Base-by-base conservation (phyloP, 2,797 vertebrate genomes). In the Aeoliscus strigatus region DNA sequence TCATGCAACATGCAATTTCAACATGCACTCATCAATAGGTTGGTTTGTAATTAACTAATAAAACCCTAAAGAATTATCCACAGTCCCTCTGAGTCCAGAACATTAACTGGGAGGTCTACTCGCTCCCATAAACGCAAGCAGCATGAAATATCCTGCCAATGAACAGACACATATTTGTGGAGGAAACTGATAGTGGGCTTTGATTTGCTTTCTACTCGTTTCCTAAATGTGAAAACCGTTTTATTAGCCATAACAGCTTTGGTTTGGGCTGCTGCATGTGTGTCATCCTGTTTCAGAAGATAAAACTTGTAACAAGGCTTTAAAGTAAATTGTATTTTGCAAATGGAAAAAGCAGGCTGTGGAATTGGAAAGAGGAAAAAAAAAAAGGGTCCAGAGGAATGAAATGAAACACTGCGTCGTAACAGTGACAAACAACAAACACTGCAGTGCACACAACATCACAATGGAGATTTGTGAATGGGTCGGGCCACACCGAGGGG, bases 1-100 rank as follows among this genome's bases (percentile, higher is more conserved):
- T 25, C 34, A 36, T 23, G 34, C 7, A 46, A 52, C 6, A 52
- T 38, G 27, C 12, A 50, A 49, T 16, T 29, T 28, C 47, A 55
- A 62, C 38, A 43, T 66, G 45, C 49, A 55, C 27, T 36, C 13
- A 49, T 64, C 50, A 65, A 51, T 43, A 58, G 53, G 40, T 50
- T 25, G 0, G 8, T 10, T 27, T 17, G 21, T 21, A n/a, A 33
- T 12, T 0, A 47, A 26, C 15, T 27, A 0, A 29, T 0, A 1
- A 25, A 23, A 2, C 8, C 17, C 12, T 10, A 14, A 16, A 41
- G 4, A 8, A 34, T 29, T 44, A 32, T 15, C 13, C 17, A 16
- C 11, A 21, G 9, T 14, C 10, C 17, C 14, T 18, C 9, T 23
- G 14, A 25, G 12, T 9, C 12, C 18, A n/a, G 4, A n/a, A 29